These are phyloP conservation scores for Indicator indicator DNA, from an alignment of 2,113 vertebrate genomes.

Conservation along the genomic window DNA sequence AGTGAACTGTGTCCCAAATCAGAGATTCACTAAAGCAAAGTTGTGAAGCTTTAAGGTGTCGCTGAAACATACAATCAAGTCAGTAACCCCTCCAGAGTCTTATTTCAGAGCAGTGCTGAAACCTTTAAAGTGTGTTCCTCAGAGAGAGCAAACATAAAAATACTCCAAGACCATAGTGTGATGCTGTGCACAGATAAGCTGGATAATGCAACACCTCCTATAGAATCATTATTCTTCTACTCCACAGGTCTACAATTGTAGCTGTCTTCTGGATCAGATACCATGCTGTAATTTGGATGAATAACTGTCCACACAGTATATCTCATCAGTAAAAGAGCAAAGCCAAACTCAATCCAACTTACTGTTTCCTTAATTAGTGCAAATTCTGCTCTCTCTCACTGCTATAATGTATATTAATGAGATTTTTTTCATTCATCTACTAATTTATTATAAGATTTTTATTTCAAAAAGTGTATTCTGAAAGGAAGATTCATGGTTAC, in stretches of 20 bases:
- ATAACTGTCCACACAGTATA: constrained; percentile 7
- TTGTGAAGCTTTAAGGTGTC: fast-evolving
- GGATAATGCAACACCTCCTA: neutral
- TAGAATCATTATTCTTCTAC: neutral
- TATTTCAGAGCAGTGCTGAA: neutral
- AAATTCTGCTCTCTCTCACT: neutral
- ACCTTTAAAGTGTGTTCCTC: neutral
- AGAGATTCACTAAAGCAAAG: neutral
- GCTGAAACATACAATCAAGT: neutral
- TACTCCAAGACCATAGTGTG: fast-evolving
- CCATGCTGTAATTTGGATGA: neutral
- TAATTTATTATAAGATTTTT: neutral
- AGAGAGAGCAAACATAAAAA: neutral
- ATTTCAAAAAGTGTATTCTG: constrained; percentile 34
- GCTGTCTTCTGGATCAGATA: neutral
- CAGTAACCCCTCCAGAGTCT: neutral
- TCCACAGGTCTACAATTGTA: neutral
- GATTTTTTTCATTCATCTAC: neutral
- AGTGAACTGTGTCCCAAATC: neutral
- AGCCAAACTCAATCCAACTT: constrained; percentile 13
- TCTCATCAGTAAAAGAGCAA: constrained; percentile 38
- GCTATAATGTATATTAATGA: constrained; percentile 15
- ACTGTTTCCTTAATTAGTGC: constrained; percentile 41
- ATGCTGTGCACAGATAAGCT: neutral
- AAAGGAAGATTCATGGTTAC: neutral